Evolutionary conservation across 2,113 vertebrate genomes (phyloP).

Genomic region (Apaloderma vittatum): DNA sequence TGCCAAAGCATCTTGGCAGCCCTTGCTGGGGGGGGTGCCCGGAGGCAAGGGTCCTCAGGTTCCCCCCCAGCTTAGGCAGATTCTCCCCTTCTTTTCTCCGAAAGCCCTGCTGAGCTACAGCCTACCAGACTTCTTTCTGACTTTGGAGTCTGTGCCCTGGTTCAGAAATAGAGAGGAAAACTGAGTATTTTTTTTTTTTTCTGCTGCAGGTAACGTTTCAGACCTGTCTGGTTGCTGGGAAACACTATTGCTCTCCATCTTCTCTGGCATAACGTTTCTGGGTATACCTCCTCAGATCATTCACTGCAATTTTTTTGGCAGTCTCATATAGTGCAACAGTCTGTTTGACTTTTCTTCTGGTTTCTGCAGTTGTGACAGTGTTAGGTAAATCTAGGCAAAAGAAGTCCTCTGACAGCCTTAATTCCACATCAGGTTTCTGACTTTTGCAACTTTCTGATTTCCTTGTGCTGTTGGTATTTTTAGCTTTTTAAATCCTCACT

Average conservation of each 20-base stretch:
- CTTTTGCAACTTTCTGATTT: conserved; percentile 65
- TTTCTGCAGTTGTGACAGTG: neutral
- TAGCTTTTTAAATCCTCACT: conserved; percentile 63
- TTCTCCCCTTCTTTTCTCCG: neutral
- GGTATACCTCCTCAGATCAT: neutral
- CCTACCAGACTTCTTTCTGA: neutral
- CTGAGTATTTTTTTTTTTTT: neutral
- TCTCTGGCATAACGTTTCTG: neutral
- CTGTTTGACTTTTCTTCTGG: neutral
- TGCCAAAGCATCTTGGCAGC: conserved; percentile 29
- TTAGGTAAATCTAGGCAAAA: neutral
- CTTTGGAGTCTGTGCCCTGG: neutral
- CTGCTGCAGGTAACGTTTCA: neutral
- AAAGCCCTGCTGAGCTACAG: neutral
- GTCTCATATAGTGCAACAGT: neutral
- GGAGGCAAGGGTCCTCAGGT: conserved; percentile 4
- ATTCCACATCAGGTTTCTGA: conserved; percentile 41
- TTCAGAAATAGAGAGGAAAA: neutral
- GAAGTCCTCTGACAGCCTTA: neutral
- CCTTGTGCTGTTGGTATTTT: conserved; percentile 65
- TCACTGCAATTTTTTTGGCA: neutral
- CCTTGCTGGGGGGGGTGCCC: neutral
- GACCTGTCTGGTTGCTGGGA: neutral
- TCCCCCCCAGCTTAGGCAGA: neutral
- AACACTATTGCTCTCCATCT: neutral